Base-by-base conservation (phyloP, 2,888 invertebrate species). In the Kuschelorhynchus macadamiae region DNA sequence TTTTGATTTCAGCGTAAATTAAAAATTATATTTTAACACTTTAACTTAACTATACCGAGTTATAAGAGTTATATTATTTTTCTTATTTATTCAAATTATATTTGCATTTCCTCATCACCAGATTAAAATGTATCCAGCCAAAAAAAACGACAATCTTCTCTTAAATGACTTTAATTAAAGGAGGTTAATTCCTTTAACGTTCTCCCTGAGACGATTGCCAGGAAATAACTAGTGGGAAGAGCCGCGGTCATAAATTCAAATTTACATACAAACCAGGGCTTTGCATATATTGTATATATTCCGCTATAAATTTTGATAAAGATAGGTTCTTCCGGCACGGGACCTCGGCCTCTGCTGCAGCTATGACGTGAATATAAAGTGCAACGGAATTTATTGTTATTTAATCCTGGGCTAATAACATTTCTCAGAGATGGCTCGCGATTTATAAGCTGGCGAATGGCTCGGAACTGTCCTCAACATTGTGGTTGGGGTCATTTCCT, bases 271-370 rank as follows among this genome's bases (percentile, higher is more conserved):
- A 67, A 61, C 61, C 47, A 20, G 42, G 32, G 49, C 61, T 67
- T 55, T 61, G 67, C 67, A 55, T 67, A 61, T 61, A 61, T 61
- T 67, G 53, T 61, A 42, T 67, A 67, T 42, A 61, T 21, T 61
- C 56, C 32, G 49, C 67, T 20, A 61, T 67, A 67, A 67, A 67
- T 67, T 67, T 47, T 61, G 67, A 61, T 67, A 67, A 67, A 67
- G 67, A 67, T 61, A 61, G 67, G 30, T 67, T 61, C 50, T 53
- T 61, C 67, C 61, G 55, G 55, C 33, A 59, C 44, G 52, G 60
- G 66, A 66, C 53, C 39, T 53, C 30, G 53, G 44, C 55, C 60
- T 61, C 18, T 52, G 20, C 44, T 42, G 53, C 61, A 25, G 17
- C 59, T 59, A 41, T 52, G 53, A 55, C 49, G 59, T 46, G 59